Evolutionary conservation across 2,888 invertebrate species (phyloP), one percentile per base, ranked within the genome.

Genomic region (Phasia obesa): DNA sequence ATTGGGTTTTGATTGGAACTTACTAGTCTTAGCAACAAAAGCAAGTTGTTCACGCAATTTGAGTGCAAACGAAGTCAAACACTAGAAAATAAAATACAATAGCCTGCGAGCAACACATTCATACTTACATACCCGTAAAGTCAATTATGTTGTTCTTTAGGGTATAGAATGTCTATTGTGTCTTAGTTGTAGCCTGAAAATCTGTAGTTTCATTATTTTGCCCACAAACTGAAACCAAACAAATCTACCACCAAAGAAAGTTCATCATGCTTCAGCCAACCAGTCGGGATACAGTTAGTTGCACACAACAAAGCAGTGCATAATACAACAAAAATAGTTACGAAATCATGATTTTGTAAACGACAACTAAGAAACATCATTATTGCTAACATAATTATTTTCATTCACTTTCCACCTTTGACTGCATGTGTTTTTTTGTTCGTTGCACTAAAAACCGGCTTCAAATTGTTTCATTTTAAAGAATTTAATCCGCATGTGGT

Each of bases 21-120:
- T 47, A 49, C 64, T 13, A 5, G 5, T 7, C n/a, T 49, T 31
- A 19, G 5, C 27, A 44, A 13, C 0, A 11, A 31, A 27, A 47
- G 5, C 7, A 27, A 7, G 17, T 31, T 27, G 6, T 27, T 27
- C 6, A 27, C 6, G 15, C 31, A 69, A 15, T 44, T 47, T 21
- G 6, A 57, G 23, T 31, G 11, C 31, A 70, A 57, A 57, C 44
- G 21, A 19, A 44, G 42, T 21, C 19, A 47, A 70, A 47, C 7
- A 55, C 7, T 3, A 27, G 27, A 47, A 62, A 49, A 49, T 49
- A 19, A 47, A 64, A 31, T 27, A 55, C 42, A 27, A 69, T 19
- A 57, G 17, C 25, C 42, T 27, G 15, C 11, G 7, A 44, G 17
- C 19, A 19, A 47, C 21, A 42, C n/a, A 42, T 21, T n/a, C 35